Evolutionary conservation across 2,797 vertebrate genomes (phyloP).

Genomic region (Hyperoplus lanceolatus): DNA sequence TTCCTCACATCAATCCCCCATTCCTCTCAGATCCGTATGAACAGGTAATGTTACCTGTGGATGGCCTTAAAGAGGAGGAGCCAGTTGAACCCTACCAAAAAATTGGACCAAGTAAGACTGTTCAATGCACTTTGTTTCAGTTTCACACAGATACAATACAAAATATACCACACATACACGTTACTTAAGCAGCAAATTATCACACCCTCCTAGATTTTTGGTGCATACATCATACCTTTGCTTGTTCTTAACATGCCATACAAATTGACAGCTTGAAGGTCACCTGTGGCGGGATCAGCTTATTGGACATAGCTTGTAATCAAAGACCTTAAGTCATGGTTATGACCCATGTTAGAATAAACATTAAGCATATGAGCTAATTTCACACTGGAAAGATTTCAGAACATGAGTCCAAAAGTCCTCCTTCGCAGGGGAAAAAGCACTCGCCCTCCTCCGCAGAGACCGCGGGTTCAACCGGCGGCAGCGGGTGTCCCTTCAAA

Average conservation of each 20-base stretch:
- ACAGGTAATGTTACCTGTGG: slow-evolving; percentile 92
- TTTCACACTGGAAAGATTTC: slow-evolving; percentile 63
- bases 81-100: slow-evolving; percentile 95
- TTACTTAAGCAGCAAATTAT: slow-evolving; percentile 2
- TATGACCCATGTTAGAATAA: slow-evolving; percentile 35
- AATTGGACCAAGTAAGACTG: slow-evolving; percentile 97
- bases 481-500: slow-evolving; percentile 70
- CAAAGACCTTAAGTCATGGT: slow-evolving; percentile 20
- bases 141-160: slow-evolving; percentile 5
- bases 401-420: slow-evolving; percentile 74
- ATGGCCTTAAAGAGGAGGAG: slow-evolving; percentile 96
- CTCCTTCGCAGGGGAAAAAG: slow-evolving; percentile 74
- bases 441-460: slow-evolving; percentile 60
- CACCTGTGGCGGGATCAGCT: slow-evolving; percentile 26
- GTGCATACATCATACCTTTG: neutral
- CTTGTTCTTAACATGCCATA: slow-evolving; percentile 5
- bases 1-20: neutral
- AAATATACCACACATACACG: neutral
- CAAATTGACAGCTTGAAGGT: slow-evolving; percentile 17
- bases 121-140: slow-evolving; percentile 35
- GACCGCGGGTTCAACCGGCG: slow-evolving; percentile 61
- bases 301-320: slow-evolving; percentile 38
- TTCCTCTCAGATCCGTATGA: slow-evolving; percentile 93
- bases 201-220: neutral
- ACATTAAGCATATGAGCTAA: slow-evolving; percentile 52